Evolutionary conservation across 2,113 vertebrate species (phyloP), one percentile per base, ranked within the genome.

Genomic region (Aegotheles bennettii): DNA sequence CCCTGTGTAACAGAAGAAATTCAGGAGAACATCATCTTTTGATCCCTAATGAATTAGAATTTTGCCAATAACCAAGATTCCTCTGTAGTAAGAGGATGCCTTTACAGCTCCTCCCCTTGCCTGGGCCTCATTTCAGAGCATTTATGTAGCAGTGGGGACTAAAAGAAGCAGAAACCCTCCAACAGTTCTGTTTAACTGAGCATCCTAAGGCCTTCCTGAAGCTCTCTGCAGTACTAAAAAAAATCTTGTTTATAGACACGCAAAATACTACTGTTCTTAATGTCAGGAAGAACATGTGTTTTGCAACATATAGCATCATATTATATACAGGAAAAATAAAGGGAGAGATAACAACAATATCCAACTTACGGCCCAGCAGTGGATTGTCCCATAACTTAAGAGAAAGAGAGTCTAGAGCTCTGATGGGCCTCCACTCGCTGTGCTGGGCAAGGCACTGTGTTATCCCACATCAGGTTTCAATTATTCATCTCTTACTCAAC

Each of bases 401-500:
- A 51, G 59, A 88, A 78, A 69, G 24, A 17, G 43, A 50, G 15
- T 21, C 13, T 9, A 57, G 33, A 74, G 60, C 40, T 28, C 6
- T 4, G 33, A 0, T 14, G 76, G 24, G 33, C 31, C 36, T 63
- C 25, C 13, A 6, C 38, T 35, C 2, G 3, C 54, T 21, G n/a
- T n/a, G n/a, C n/a, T n/a, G n/a, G n/a, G n/a, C n/a, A n/a, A n/a
- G n/a, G n/a, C 68, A 57, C 8, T n/a, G 67, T 90, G 35, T 47
- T 54, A 78, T 13, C 76, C 76, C 69, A 87, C 92, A 94, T 12
- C 83, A 89, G 93, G 79, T 94, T 97, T 78, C 83, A 92, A 94
- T 96, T 94, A 93, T 24, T 93, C 90, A 88, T 75, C 60, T 64
- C 93, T 90, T 94, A 92, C 80, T 81, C 83, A 89, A 88, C 60